Conservation (phyloP, 2,113 vertebrate species). For the Cepphus grylle region DNA sequence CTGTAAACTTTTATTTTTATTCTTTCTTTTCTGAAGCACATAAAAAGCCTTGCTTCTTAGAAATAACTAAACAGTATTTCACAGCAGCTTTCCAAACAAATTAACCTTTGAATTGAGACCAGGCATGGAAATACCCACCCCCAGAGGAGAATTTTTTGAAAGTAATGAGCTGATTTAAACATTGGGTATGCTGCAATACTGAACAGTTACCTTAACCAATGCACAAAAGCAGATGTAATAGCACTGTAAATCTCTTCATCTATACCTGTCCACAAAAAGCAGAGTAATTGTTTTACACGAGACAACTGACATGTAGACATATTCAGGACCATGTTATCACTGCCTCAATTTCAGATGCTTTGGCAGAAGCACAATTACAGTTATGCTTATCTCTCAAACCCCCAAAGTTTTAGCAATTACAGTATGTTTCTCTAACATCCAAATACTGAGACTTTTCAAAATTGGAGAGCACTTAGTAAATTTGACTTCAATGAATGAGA, state of each 20-base stretch:
- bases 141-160: background rate
- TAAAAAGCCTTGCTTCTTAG: background rate
- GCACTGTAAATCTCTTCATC: background rate
- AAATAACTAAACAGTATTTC: background rate
- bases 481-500: background rate
- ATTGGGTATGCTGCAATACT: background rate
- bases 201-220: background rate
- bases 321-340: background rate
- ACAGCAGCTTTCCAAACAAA: constrained; percentile 30
- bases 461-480: background rate
- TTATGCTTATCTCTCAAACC: background rate
- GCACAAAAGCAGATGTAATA: background rate
- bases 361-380: background rate
- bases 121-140: background rate
- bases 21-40: background rate
- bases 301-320: background rate
- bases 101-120: constrained; percentile 34
- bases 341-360: background rate
- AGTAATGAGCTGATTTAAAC: background rate
- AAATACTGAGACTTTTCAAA: background rate
- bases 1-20: background rate
- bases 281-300: background rate
- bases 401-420: background rate
- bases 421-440: background rate
- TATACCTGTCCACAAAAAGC: background rate